Conservation (phyloP, 2,888 invertebrate species). For the Eubasilissa splendida region DNA sequence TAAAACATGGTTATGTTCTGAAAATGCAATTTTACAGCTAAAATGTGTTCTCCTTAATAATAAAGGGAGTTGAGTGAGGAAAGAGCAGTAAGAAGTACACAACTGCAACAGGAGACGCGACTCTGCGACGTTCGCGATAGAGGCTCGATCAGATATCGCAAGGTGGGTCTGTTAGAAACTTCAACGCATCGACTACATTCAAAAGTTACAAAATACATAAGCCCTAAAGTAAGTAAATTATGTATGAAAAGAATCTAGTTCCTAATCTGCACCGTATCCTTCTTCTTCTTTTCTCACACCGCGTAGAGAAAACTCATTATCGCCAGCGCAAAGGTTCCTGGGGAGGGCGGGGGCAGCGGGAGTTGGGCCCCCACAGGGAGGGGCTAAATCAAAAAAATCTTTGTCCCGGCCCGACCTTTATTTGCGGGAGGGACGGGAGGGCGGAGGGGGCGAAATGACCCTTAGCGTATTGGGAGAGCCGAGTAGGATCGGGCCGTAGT, state of each 20-base stretch:
- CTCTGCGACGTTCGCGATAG: too few species aligned
- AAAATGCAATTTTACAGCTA: too few species aligned
- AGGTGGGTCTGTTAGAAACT: too few species aligned
- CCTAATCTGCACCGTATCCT: slow-evolving; percentile 19
- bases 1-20: too few species aligned
- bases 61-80: too few species aligned
- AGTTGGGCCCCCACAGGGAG: background rate
- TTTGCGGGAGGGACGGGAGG: slow-evolving; percentile 36
- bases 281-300: background rate
- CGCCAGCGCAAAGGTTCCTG: slow-evolving; percentile 29
- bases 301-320: slow-evolving; percentile 53
- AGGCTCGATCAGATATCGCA: too few species aligned
- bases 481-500: background rate
- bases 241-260: slow-evolving; percentile 13
- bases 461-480: slow-evolving; percentile 7
- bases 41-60: too few species aligned
- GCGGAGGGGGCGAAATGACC: slow-evolving; percentile 34
- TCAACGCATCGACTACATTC: too few species aligned
- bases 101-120: too few species aligned
- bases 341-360: slow-evolving; percentile 23
- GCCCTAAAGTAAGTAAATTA: too few species aligned
- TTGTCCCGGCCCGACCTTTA: slow-evolving; percentile 56
- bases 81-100: too few species aligned
- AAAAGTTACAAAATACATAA: too few species aligned
- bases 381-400: slow-evolving; percentile 56